These are phyloP conservation scores for Pituophis catenifer DNA, from an alignment of 2,113 vertebrate genomes.

Conservation along the genomic window DNA sequence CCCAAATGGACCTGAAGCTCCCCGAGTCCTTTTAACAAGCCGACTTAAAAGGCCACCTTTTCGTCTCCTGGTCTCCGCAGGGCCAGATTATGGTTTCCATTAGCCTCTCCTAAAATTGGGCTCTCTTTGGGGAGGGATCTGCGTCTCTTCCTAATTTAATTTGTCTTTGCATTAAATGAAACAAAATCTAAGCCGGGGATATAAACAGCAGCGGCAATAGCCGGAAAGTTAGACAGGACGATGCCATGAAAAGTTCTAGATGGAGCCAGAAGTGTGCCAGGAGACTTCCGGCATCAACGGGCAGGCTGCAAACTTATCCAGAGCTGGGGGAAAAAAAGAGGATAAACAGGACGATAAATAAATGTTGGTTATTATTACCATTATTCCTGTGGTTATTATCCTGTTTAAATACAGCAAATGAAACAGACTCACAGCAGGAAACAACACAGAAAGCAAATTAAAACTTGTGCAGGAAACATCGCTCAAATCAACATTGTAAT, in stretches of 20 bases:
- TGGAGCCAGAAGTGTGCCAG: neutral
- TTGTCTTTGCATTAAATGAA: constrained; percentile 1
- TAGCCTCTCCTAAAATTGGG: constrained; percentile 12
- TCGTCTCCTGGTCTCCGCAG: neutral
- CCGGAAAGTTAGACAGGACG: neutral
- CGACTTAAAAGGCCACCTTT: neutral
- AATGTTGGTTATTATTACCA: neutral
- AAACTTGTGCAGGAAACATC: neutral
- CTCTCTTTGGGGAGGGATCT: neutral
- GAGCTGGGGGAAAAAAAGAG: neutral
- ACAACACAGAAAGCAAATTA: neutral
- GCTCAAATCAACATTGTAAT: neutral
- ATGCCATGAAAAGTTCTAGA: neutral
- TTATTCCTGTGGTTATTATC: neutral
- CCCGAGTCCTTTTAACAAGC: neutral
- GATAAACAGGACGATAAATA: neutral
- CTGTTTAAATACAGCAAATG: neutral
- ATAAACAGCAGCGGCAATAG: neutral
- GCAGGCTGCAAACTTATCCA: neutral
- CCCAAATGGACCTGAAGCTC: neutral
- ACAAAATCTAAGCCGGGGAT: neutral
- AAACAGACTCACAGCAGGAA: neutral
- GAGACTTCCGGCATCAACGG: neutral
- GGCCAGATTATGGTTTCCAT: neutral
- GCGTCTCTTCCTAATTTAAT: neutral